phyloP scores from a whole-genome alignment of 2,113 vertebrate genomes.

The Sus scrofa region T2T-Sscrofa CM000823.6:11880501-11881000 shows the following conservation, averaged over 20 bases:
- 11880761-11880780: background rate
- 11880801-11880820: accelerated
- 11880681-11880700: background rate
- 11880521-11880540: background rate
- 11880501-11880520: background rate
- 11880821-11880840: no score
- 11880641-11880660: background rate
- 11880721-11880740: background rate
- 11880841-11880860: no score
- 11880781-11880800: accelerated
- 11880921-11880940: no score
- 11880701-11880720: background rate
- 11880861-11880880: no score
- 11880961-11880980: background rate
- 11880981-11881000: background rate
- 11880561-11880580: accelerated
- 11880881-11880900: no score
- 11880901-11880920: no score
- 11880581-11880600: accelerated
- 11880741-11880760: background rate
- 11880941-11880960: no score
- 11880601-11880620: background rate
- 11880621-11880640: background rate
- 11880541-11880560: background rate
- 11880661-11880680: background rate